phyloP scores from a whole-genome alignment of 2,113 vertebrate genomes.

The Python bivittatus region DNA sequence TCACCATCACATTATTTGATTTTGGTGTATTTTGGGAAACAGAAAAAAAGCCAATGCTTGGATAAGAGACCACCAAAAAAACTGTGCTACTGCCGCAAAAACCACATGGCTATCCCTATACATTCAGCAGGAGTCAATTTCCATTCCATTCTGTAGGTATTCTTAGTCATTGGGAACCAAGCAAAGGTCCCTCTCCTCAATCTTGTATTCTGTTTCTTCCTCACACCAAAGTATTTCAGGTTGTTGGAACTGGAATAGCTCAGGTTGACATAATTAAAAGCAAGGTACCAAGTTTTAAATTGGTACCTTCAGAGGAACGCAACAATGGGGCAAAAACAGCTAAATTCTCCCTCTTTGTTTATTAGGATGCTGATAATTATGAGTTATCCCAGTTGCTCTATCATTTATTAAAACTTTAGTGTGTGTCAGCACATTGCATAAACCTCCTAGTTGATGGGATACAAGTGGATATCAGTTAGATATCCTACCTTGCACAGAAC shows the following conservation, averaged over 20 bases:
- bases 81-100: neutral
- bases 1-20: neutral
- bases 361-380: neutral
- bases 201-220: neutral
- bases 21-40: neutral
- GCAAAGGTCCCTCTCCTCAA: neutral
- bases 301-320: neutral
- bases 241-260: neutral
- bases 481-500: neutral
- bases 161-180: neutral
- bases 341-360: neutral
- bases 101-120: neutral
- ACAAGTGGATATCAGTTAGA: neutral
- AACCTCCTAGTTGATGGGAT: neutral
- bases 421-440: neutral
- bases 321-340: neutral
- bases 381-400: neutral
- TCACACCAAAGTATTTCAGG: neutral
- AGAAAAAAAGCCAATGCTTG: neutral
- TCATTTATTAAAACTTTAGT: neutral
- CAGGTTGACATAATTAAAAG: neutral
- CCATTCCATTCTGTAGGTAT: neutral
- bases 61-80: neutral
- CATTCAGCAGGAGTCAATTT: neutral
- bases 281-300: neutral